Evolutionary conservation across 2,797 vertebrate species (phyloP).

Genomic region (Tiaroga cobitis): DNA sequence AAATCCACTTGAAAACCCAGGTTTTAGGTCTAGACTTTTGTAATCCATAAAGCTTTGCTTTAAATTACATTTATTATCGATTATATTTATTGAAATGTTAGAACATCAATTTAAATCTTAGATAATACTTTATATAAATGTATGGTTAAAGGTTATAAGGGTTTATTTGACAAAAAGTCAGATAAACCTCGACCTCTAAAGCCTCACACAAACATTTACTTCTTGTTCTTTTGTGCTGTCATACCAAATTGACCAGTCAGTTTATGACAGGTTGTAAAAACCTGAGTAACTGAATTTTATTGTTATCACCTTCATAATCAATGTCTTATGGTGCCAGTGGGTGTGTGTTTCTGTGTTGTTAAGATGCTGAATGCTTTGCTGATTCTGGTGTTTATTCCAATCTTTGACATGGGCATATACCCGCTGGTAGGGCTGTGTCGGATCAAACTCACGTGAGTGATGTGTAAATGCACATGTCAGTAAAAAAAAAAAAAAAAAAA

Average conservation of each 20-base stretch:
- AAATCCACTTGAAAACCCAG: neutral
- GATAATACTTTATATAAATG: neutral
- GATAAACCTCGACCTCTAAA: no score
- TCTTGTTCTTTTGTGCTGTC: neutral
- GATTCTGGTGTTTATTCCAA: constrained; percentile 91
- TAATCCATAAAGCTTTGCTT: neutral
- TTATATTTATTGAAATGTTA: neutral
- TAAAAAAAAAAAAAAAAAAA: neutral
- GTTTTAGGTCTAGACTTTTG: neutral
- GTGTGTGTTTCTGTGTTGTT: constrained; percentile 50
- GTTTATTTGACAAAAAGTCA: neutral
- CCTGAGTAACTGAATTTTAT: constrained; percentile 32
- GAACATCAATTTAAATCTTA: neutral
- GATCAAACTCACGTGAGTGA: constrained; percentile 91
- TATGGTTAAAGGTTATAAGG: neutral
- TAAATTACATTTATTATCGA: neutral
- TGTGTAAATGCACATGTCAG: constrained; percentile 36
- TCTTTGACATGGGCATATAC: constrained; percentile 93
- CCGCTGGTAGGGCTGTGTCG: constrained; percentile 85
- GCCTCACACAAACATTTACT: neutral
- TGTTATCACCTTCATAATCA: constrained; percentile 57
- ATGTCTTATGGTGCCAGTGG: constrained; percentile 55
- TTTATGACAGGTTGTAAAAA: constrained; percentile 42
- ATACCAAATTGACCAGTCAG: neutral
- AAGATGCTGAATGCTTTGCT: constrained; percentile 94